Base-by-base conservation (phyloP, 1,140 invertebrate genomes). In the Euwallacea similis region DNA sequence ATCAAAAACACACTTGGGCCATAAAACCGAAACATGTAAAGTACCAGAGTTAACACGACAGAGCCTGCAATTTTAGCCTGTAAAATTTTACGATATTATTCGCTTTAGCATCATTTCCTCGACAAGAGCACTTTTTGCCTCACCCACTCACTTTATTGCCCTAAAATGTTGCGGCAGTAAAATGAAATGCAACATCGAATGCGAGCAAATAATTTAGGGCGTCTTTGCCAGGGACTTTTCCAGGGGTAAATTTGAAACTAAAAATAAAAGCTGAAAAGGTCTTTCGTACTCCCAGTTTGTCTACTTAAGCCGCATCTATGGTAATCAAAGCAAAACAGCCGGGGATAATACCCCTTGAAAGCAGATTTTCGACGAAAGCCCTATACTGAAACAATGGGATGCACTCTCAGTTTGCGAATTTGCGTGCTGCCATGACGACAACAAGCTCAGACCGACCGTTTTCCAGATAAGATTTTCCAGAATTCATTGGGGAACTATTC, bases 1-100 rank as follows among this genome's bases (percentile, higher is more conserved):
- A 33, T 33, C 21, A 33, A 33, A 33, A 33, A 33, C 21, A 33
- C 21, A 33, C 21, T 33, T 33, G 21, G 21, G 1, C 21, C 21
- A 33, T 33, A 33, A 33, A 33, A 33, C 21, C 21, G 21, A 33
- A 33, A 33, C 21, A 33, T 33, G 21, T 33, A 33, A 33, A 33
- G 21, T 33, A 33, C 21, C 21, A 33, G 21, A 33, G 21, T 33
- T 33, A 33, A 33, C 21, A 33, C 21, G 21, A 33, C 21, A 33
- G 21, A 33, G 21, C 21, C 21, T 33, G 21, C 21, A 33, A 59
- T 59, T 59, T 59, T 59, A 10, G 56, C 16, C 56, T 59, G 56
- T 59, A 59, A 59, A 59, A 59, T 59, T 59, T 59, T 59, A 59
- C 56, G 56, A 59, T 59, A 59, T 59, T 42, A 59, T 41, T 41